A percentile compares a stretch with the other conserved stretches of the same genome.
Evolutionary conservation across 2,888 invertebrate species (phyloP).

Genomic region (Podabrus alpinus): DNA sequence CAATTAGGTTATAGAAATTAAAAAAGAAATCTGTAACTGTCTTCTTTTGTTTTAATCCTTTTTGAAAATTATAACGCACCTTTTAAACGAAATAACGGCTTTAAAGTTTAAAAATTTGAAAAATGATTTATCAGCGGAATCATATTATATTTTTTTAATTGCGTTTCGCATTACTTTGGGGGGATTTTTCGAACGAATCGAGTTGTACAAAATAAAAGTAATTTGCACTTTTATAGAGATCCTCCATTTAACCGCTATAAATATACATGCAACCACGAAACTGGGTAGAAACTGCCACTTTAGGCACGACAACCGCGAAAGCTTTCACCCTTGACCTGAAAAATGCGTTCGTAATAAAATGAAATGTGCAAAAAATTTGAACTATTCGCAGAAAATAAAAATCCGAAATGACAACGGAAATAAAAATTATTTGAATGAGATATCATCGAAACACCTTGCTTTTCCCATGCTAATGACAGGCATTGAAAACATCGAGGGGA

Average conservation of each 20-base stretch:
- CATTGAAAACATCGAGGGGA: constrained; percentile 31
- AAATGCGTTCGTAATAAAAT: neutral
- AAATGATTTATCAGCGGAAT: too few relatives aligned
- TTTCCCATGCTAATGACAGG: constrained; percentile 45
- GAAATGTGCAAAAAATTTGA: neutral
- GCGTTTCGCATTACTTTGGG: neutral
- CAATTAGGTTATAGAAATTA: too few relatives aligned
- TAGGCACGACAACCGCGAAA: neutral
- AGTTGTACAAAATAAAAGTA: neutral
- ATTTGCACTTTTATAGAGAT: neutral
- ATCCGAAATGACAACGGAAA: neutral
- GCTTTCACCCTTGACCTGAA: neutral
- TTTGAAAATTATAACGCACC: too few relatives aligned
- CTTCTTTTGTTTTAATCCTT: too few relatives aligned
- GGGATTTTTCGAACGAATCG: neutral
- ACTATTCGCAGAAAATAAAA: neutral
- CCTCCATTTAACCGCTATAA: neutral
- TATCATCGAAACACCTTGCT: constrained; percentile 40
- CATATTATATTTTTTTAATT: too few relatives aligned
- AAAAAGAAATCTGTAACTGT: too few relatives aligned
- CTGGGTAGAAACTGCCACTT: neutral
- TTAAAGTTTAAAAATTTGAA: too few relatives aligned
- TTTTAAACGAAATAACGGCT: too few relatives aligned
- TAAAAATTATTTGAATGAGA: constrained; percentile 7
- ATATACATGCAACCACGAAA: neutral